These are phyloP conservation scores for Calidris pugnax DNA, from an alignment of 2,113 vertebrate genomes.

Conservation along the genomic window DNA sequence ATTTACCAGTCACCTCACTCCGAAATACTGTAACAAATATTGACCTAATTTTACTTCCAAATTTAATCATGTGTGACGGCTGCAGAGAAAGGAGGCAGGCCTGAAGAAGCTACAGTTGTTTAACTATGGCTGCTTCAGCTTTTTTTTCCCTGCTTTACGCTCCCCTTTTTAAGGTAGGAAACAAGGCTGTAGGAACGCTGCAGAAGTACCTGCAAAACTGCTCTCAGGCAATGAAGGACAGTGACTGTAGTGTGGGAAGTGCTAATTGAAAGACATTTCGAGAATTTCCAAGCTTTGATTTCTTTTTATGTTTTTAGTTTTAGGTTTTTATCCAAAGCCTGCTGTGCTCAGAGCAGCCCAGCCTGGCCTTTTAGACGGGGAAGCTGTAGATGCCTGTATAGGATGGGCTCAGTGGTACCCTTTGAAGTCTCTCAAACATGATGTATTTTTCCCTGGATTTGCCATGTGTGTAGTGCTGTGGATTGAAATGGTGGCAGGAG, in stretches of 20 bases:
- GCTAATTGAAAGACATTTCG: neutral
- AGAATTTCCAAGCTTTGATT: neutral
- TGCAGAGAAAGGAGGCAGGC: neutral
- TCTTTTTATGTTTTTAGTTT: neutral
- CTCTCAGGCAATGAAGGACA: neutral
- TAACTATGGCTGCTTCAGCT: neutral
- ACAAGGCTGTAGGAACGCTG: neutral
- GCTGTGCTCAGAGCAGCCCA: neutral
- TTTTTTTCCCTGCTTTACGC: neutral
- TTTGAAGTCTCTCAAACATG: neutral
- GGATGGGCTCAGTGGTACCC: neutral
- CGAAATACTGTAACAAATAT: constrained; percentile 19
- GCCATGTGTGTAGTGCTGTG: neutral
- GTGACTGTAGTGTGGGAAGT: neutral
- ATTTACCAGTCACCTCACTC: neutral
- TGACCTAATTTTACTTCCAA: constrained; percentile 11
- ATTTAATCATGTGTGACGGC: neutral
- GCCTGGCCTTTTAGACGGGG: neutral
- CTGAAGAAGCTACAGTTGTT: neutral
- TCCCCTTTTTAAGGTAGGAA: neutral
- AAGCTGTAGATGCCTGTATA: neutral
- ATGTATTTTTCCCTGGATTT: rapidly evolving
- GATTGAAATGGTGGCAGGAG: neutral
- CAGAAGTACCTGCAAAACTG: neutral
- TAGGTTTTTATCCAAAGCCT: neutral